These are phyloP conservation scores for Phasia obesa DNA, from an alignment of 2,888 invertebrate genomes.

Conservation along the genomic window DNA sequence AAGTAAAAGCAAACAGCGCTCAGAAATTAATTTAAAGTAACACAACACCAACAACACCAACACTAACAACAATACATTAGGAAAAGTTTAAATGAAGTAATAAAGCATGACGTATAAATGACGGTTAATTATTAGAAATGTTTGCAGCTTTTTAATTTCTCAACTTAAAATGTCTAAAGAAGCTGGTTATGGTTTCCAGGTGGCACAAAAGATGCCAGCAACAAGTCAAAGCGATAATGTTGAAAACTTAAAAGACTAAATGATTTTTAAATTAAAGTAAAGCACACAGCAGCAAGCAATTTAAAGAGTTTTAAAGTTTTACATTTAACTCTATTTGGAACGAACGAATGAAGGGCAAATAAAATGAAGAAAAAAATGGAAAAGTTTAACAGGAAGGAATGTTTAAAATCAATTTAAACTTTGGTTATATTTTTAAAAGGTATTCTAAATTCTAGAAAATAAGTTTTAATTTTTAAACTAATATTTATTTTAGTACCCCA, in stretches of 20 bases:
- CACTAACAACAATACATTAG: background rate
- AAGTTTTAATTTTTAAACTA: too few relatives aligned
- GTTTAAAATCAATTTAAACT: too few relatives aligned
- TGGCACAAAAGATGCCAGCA: background rate
- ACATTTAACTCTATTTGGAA: too few relatives aligned
- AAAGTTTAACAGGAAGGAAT: too few relatives aligned
- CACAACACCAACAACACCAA: background rate
- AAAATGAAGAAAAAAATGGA: too few relatives aligned
- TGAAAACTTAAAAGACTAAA: background rate
- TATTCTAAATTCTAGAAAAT: too few relatives aligned
- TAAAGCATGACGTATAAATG: conserved; percentile 49
- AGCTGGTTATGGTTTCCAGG: background rate
- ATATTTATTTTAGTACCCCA: too few relatives aligned
- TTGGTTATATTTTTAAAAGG: too few relatives aligned
- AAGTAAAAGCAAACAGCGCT: conserved; percentile 8
- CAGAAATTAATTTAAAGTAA: conserved; percentile 51
- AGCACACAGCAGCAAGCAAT: background rate
- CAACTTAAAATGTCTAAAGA: background rate
- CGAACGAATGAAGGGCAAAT: too few relatives aligned
- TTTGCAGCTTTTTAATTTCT: conserved; percentile 19
- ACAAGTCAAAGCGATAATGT: background rate
- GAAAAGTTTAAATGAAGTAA: conserved; percentile 53
- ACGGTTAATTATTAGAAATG: conserved; percentile 47
- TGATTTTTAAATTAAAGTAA: background rate
- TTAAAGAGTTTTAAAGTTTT: too few relatives aligned